Conservation (phyloP, 2,113 vertebrate species). For the Syngnathus typhle region DNA sequence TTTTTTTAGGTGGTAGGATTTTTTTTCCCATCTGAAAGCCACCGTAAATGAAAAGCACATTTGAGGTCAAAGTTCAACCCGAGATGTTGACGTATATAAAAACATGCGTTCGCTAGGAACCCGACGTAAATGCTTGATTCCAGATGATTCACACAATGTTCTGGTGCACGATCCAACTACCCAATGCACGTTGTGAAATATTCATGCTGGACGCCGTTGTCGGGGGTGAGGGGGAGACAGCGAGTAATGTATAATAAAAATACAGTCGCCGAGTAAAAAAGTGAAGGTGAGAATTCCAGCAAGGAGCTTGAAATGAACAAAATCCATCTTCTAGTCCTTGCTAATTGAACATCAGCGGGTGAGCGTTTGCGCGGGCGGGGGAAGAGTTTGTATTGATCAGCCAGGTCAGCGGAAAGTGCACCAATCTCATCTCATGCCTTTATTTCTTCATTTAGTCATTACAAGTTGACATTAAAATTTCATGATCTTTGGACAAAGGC, state of each 20-base stretch:
- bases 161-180: background rate
- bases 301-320: constrained; percentile 21
- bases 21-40: constrained; percentile 13
- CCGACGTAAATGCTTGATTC: constrained; percentile 6
- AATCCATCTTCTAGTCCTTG: constrained; percentile 43
- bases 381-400: constrained; percentile 56
- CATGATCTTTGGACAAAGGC: constrained; percentile 44
- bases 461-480: constrained; percentile 51
- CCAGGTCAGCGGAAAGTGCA: constrained; percentile 34
- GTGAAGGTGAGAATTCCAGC: constrained; percentile 29
- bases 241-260: constrained; percentile 18
- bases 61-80: constrained; percentile 3
- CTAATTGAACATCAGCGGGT: constrained; percentile 54
- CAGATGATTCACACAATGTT: background rate
- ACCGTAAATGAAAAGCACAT: background rate
- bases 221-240: constrained; percentile 1
- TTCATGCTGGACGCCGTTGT: constrained; percentile 10
- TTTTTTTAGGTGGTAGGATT: too few species aligned
- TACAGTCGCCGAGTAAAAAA: constrained; percentile 2
- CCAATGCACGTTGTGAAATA: constrained; percentile 6
- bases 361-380: constrained; percentile 35
- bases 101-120: constrained; percentile 8
- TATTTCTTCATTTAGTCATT: constrained; percentile 32
- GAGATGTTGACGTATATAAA: constrained; percentile 17
- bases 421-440: constrained; percentile 41